Conservation (phyloP, 35 echinoderm and acorn worm species). For the Strongylocentrotus purpuratus region DNA sequence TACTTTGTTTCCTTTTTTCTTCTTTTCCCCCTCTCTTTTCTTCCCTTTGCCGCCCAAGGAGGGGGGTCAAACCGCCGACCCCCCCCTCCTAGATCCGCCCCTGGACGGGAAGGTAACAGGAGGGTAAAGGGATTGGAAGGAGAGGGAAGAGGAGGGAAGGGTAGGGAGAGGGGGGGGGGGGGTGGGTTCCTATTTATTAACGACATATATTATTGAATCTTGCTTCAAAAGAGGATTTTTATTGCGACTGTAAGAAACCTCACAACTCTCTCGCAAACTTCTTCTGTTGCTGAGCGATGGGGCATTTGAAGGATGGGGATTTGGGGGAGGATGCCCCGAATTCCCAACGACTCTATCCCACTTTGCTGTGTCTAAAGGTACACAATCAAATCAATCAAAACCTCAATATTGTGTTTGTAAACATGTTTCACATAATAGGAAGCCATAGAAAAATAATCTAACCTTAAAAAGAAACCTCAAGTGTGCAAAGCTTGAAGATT, state of each 20-base stretch:
- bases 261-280: neutral
- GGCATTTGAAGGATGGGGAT: neutral
- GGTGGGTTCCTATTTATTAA: neutral
- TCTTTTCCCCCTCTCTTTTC: no score
- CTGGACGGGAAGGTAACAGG: neutral
- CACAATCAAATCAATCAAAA: neutral
- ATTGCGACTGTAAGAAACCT: neutral
- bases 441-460: neutral
- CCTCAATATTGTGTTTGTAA: conserved; percentile 1
- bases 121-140: neutral
- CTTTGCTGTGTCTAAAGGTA: neutral
- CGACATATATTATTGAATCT: no score
- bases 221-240: neutral
- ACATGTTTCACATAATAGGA: neutral
- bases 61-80: no score
- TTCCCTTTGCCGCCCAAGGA: no score
- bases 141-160: no score
- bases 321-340: neutral
- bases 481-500: neutral
- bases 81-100: no score
- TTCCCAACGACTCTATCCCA: neutral
- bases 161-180: neutral
- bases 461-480: neutral
- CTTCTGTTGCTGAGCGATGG: neutral
- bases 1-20: no score